Conservation (phyloP, 2,797 vertebrate species). For the Falco peregrinus region DNA sequence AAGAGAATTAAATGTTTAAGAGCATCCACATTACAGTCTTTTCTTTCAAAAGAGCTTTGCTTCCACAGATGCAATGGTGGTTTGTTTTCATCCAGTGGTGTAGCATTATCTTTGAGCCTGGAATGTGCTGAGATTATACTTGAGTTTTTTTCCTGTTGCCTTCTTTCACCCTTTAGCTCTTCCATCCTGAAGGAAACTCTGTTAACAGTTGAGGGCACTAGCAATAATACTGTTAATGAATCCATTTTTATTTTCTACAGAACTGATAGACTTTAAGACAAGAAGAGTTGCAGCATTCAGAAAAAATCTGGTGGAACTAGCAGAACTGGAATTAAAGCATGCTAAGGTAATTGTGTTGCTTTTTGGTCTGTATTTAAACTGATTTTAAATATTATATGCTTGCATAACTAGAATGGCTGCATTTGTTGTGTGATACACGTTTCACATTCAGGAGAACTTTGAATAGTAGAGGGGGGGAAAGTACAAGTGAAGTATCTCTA, state of each 20-base stretch:
- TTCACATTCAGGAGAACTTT: background rate
- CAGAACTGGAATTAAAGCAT: conserved; percentile 98
- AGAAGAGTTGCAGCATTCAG: conserved; percentile 97
- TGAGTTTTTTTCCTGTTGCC: background rate
- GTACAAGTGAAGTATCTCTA: background rate
- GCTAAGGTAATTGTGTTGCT: conserved; percentile 85
- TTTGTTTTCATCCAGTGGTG: background rate
- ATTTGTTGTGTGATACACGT: background rate
- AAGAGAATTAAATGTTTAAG: background rate
- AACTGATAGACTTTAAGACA: conserved; percentile 97
- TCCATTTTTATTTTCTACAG: conserved; percentile 70
- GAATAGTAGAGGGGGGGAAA: background rate
- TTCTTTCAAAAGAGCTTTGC: background rate
- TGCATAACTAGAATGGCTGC: background rate
- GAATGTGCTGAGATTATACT: background rate
- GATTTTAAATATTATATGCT: background rate
- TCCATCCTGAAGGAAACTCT: background rate
- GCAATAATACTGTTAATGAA: background rate
- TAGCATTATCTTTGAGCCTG: background rate
- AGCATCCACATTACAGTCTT: background rate
- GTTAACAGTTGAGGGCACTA: background rate
- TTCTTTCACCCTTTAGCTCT: background rate
- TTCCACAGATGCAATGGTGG: background rate
- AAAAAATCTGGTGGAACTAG: conserved; percentile 98
- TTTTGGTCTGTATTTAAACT: background rate